These are phyloP conservation scores for Intellagama lesueurii DNA, from an alignment of 2,797 vertebrate genomes.

Conservation along the genomic window DNA sequence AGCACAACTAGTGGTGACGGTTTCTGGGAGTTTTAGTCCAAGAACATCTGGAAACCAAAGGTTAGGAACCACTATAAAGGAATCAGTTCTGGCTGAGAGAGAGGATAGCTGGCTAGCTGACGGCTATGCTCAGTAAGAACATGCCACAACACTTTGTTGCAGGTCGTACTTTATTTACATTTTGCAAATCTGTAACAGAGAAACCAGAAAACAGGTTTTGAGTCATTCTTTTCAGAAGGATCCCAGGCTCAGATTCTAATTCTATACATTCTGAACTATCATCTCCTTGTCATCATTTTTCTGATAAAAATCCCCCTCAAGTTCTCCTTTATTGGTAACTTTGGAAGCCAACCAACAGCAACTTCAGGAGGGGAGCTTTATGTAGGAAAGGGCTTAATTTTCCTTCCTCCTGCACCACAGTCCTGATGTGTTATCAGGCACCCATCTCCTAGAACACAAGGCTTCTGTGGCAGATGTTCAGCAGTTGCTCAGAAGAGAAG, in stretches of 20 bases:
- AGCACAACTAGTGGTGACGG: too few species aligned
- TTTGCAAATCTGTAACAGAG: not conserved
- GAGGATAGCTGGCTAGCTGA: not conserved
- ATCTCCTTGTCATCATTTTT: not conserved
- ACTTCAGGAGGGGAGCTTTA: not conserved
- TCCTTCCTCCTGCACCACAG: not conserved
- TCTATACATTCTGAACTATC: not conserved
- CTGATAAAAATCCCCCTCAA: not conserved
- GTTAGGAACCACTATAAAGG: too few species aligned
- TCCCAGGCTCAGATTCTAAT: not conserved
- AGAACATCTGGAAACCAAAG: too few species aligned
- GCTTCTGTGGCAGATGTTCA: not conserved
- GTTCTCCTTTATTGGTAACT: too few species aligned
- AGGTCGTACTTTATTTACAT: not conserved
- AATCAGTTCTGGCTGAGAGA: not conserved
- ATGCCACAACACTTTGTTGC: not conserved
- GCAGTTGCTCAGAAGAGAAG: not conserved
- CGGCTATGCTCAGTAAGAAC: not conserved
- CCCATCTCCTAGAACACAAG: not conserved
- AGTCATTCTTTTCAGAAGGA: not conserved
- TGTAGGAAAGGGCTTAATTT: not conserved
- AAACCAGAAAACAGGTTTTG: not conserved
- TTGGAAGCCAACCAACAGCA: too few species aligned
- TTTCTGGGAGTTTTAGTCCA: too few species aligned
- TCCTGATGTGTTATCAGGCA: not conserved